Conservation (phyloP, 2,113 vertebrate genomes). For the Chloroceryle aenea region DNA sequence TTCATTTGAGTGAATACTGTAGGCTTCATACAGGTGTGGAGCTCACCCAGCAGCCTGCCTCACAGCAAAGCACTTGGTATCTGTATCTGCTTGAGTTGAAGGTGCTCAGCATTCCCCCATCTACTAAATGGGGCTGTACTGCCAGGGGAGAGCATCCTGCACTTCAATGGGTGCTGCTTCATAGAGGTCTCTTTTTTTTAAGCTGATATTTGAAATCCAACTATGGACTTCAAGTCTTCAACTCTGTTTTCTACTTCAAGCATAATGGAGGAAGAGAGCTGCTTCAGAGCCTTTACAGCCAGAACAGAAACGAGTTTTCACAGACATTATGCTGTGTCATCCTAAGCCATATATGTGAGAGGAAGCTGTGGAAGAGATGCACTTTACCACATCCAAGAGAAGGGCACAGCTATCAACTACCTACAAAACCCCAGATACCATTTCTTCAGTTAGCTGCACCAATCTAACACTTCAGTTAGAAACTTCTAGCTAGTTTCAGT, state of each 20-base stretch:
- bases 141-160: background rate
- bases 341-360: background rate
- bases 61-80: background rate
- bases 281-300: background rate
- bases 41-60: background rate
- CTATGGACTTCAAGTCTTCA: background rate
- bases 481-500: no score
- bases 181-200: background rate
- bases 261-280: background rate
- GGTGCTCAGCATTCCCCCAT: background rate
- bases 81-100: background rate
- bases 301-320: background rate
- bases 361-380: background rate
- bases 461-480: background rate
- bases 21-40: background rate
- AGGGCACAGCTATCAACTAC: background rate
- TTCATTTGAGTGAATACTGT: fast-evolving
- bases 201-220: background rate
- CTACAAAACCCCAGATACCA: background rate
- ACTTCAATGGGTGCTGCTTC: background rate
- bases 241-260: background rate
- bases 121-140: background rate
- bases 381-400: background rate
- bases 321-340: background rate
- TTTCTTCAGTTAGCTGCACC: background rate